Evolutionary conservation across 2,113 vertebrate species (phyloP).

Genomic region (Chloropsis hardwickii): DNA sequence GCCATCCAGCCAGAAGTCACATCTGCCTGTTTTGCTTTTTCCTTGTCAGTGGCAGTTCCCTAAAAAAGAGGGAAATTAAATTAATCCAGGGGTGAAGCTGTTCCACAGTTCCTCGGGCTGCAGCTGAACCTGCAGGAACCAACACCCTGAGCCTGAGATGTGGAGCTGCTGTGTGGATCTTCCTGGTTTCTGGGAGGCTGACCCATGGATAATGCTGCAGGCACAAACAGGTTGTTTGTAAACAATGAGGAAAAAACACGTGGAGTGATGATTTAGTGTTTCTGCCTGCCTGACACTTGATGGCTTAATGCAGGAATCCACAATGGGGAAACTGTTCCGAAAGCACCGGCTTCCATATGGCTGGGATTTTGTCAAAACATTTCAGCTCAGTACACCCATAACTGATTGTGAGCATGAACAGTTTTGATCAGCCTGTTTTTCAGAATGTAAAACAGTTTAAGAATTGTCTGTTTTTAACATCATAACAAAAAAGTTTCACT

Average conservation of each 20-base stretch:
- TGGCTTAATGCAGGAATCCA: neutral
- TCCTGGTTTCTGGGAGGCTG: neutral
- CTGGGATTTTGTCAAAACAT: conserved; percentile 53
- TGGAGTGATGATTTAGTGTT: neutral
- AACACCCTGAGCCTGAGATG: rapidly evolving
- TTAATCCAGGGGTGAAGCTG: neutral
- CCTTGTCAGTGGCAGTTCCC: neutral
- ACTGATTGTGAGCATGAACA: conserved; percentile 20
- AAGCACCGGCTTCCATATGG: neutral
- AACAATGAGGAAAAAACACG: neutral
- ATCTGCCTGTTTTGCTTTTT: neutral
- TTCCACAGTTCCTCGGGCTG: neutral
- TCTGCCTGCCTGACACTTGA: conserved; percentile 1
- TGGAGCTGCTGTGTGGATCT: neutral
- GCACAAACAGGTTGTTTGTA: neutral
- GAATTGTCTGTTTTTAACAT: conserved; percentile 48
- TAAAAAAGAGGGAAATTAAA: neutral
- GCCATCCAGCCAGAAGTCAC: neutral
- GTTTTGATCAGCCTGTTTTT: conserved; percentile 48
- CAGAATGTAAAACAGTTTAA: conserved; percentile 35
- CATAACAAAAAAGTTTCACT: conserved; percentile 48
- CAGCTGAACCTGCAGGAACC: neutral
- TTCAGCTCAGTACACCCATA: conserved; percentile 1
- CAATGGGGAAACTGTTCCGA: neutral
- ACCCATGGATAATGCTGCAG: neutral